Evolutionary conservation across 2,113 vertebrate genomes (phyloP).

Genomic region (Oreotrochilus melanogaster): DNA sequence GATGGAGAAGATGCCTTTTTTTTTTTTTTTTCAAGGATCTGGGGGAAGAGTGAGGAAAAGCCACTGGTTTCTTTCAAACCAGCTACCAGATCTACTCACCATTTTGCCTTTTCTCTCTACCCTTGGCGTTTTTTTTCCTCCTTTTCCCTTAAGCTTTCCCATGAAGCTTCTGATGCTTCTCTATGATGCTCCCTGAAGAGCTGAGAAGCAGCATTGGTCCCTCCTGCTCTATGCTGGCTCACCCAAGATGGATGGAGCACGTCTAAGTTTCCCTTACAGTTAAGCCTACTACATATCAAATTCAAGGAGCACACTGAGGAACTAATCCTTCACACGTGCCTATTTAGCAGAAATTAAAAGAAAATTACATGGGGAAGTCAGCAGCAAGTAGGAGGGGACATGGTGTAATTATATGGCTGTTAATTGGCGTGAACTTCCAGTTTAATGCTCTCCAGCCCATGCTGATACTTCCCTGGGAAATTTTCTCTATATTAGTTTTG

Average conservation of each 20-base stretch:
- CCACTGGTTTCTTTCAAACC: neutral
- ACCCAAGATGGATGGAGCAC: neutral
- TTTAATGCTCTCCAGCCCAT: conserved; percentile 10
- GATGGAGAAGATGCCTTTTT: neutral
- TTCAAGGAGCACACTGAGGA: neutral
- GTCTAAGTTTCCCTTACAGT: neutral
- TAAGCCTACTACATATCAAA: neutral
- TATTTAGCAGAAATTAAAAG: conserved; percentile 52
- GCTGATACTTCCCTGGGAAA: neutral
- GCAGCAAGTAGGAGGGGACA: neutral
- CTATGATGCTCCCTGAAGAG: no score
- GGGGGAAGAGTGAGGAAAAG: neutral
- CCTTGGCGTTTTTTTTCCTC: neutral
- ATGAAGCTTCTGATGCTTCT: neutral
- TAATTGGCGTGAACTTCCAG: neutral
- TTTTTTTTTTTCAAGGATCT: neutral
- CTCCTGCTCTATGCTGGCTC: neutral
- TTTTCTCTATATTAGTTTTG: conserved; percentile 31
- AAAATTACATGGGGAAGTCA: conserved; percentile 30
- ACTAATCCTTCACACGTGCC: neutral
- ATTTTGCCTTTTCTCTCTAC: neutral
- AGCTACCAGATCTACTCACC: neutral
- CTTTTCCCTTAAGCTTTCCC: neutral
- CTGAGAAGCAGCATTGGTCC: neutral
- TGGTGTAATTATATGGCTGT: conserved; percentile 37